Conservation (phyloP, 2,113 vertebrate genomes). For the Cyphomyrus plagiostoma region DNA sequence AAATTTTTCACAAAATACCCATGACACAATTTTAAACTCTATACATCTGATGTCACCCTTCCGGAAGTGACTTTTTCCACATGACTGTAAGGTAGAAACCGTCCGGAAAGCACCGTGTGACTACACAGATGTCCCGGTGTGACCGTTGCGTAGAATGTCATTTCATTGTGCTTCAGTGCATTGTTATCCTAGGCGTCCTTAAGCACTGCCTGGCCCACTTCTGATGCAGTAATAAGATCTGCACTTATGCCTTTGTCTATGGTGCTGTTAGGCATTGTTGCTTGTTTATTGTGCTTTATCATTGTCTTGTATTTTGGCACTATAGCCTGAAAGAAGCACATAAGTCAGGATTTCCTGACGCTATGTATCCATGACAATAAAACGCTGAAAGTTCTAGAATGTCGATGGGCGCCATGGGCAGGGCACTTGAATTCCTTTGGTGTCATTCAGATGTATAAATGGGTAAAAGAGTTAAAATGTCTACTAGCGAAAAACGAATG, state of each 20-base stretch:
- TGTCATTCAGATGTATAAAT: background rate
- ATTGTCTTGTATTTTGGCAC: conserved; percentile 9
- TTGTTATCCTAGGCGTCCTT: background rate
- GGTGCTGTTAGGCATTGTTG: background rate
- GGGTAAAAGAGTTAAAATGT: background rate
- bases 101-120: background rate
- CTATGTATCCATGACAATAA: background rate
- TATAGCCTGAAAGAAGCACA: background rate
- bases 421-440: background rate
- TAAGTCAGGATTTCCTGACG: background rate
- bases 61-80: background rate
- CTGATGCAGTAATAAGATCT: background rate
- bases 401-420: background rate
- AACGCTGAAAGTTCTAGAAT: background rate
- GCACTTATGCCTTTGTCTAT: background rate
- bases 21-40: background rate
- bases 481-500: background rate
- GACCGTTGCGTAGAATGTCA: background rate
- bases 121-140: background rate
- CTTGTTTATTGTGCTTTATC: background rate
- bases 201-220: background rate
- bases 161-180: background rate
- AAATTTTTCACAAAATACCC: background rate
- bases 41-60: background rate
- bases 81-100: background rate